A percentile compares a stretch with the other conserved stretches of the same genome.
Conservation (phyloP, 2,888 invertebrate species). For the Phaonia tiefii region DNA sequence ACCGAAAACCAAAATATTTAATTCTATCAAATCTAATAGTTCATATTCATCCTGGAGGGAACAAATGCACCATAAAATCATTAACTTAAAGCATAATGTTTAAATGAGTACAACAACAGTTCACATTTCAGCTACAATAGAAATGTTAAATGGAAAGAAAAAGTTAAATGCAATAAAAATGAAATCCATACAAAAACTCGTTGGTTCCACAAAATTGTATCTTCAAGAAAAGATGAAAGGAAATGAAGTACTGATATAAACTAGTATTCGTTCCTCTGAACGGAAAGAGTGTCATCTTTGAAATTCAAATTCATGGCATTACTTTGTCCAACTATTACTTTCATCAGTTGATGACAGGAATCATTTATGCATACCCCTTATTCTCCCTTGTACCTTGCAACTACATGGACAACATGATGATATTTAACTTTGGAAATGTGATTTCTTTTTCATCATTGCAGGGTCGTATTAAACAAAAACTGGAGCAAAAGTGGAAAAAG, state of each 20-base stretch:
- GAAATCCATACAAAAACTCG: not conserved
- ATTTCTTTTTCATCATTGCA: constrained; percentile 27
- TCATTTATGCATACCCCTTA: not conserved
- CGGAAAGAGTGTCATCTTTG: constrained; percentile 58
- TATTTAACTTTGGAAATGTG: constrained; percentile 59
- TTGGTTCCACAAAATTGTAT: too few relatives aligned
- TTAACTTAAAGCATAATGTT: not conserved
- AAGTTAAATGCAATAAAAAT: too few relatives aligned
- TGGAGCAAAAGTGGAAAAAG: constrained; percentile 10
- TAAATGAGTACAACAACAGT: not conserved
- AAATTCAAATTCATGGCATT: constrained; percentile 61
- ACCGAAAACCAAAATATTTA: too few relatives aligned
- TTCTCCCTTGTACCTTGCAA: too few relatives aligned
- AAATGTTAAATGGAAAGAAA: constrained; percentile 9
- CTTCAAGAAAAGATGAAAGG: not conserved
- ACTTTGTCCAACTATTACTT: constrained; percentile 55
- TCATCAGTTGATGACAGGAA: not conserved
- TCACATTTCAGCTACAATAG: constrained; percentile 1
- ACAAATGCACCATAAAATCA: not conserved
- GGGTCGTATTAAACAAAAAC: too few relatives aligned
- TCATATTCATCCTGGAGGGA: not conserved
- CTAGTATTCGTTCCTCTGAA: constrained; percentile 16
- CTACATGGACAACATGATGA: constrained; percentile 23
- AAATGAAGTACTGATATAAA: not conserved
- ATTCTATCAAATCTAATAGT: not conserved